These are phyloP conservation scores for Pelodiscus sinensis DNA, from an alignment of 2,113 vertebrate genomes.

Conservation along the genomic window DNA sequence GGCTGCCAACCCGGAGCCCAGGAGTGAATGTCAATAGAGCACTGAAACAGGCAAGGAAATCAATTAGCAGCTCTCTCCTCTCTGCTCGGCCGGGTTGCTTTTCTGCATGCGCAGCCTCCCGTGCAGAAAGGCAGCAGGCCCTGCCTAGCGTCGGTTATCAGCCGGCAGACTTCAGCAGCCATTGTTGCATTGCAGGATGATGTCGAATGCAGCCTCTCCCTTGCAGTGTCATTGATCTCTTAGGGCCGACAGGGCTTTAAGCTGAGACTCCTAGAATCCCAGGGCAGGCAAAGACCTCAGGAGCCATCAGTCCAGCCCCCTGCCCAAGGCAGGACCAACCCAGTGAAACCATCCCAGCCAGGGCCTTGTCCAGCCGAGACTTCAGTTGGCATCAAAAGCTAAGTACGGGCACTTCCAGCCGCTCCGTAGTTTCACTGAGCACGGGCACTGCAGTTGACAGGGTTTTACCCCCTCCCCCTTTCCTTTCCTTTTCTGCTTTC, in stretches of 20 bases:
- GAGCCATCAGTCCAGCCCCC: too few relatives aligned
- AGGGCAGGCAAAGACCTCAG: too few relatives aligned
- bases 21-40: background rate
- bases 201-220: background rate
- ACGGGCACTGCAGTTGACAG: too few relatives aligned
- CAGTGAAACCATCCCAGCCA: too few relatives aligned
- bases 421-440: too few relatives aligned
- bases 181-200: background rate
- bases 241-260: background rate
- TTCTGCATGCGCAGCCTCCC: background rate
- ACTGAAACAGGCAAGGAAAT: background rate
- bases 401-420: too few relatives aligned
- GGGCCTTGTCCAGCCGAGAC: too few relatives aligned
- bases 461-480: too few relatives aligned
- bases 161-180: background rate
- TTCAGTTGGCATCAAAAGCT: too few relatives aligned
- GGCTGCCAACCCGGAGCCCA: background rate
- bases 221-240: background rate
- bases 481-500: too few relatives aligned
- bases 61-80: background rate
- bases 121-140: background rate
- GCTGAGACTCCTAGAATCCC: background rate
- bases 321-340: too few relatives aligned
- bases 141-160: background rate
- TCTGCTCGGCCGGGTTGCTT: background rate